These are phyloP conservation scores for Eucriotettix oculatus DNA, from an alignment of 2,888 invertebrate genomes.

Conservation along the genomic window DNA sequence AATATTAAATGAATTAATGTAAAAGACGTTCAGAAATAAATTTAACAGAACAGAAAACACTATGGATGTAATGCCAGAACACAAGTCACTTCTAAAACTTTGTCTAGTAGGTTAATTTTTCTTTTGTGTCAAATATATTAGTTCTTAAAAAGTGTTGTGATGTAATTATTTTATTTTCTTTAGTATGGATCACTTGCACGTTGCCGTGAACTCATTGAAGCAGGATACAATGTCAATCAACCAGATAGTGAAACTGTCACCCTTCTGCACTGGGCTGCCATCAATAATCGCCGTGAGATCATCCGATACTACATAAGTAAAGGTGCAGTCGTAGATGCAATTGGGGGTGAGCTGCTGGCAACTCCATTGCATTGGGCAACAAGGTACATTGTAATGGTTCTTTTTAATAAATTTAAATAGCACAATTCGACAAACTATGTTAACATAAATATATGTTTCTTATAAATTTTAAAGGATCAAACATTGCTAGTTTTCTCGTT, in stretches of 20 bases:
- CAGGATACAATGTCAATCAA: conserved; percentile 86
- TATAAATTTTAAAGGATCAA: no score
- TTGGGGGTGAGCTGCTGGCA: conserved; percentile 90
- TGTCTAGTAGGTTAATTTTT: no score
- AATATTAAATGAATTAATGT: no score
- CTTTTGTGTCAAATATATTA: not conserved
- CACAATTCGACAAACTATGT: no score
- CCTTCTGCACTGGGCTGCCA: conserved; percentile 97
- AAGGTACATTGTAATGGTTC: conserved; percentile 29
- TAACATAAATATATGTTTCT: no score
- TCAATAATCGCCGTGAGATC: conserved; percentile 89
- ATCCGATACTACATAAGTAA: conserved; percentile 74
- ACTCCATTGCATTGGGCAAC: conserved; percentile 98
- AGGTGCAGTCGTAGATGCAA: conserved; percentile 77
- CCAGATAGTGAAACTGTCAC: conserved; percentile 92
- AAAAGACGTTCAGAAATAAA: no score
- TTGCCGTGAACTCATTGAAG: conserved; percentile 73
- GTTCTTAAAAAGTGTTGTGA: not conserved
- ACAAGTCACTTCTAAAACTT: no score
- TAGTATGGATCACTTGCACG: conserved; percentile 75
- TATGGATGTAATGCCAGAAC: no score
- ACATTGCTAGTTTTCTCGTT: no score
- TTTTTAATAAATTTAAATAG: no score
- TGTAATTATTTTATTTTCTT: conserved; percentile 11
- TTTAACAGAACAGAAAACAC: no score